Base-by-base conservation (phyloP, 2,113 vertebrate species). In the Sarotherodon lohbergeri region DNA sequence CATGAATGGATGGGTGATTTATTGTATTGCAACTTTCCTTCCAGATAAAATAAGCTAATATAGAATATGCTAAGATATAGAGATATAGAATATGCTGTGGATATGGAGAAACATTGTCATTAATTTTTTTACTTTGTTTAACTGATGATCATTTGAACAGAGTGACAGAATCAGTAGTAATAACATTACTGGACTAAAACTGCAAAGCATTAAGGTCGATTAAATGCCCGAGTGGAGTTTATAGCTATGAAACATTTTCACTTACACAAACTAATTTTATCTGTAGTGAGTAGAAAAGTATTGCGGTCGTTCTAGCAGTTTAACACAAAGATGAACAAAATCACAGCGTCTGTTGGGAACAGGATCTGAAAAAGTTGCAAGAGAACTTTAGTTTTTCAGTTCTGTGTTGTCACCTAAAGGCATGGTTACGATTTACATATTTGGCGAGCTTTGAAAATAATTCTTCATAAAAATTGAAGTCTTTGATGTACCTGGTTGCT, bases 401-500 rank as follows among this genome's bases (percentile, higher is more conserved):
- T 84, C 34, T 80, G 11, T 39, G 24, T 80, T 83, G 39, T 73
- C 29, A 56, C 91, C 86, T 36, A 73, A 71, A 93, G 91, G 43
- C 87, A 63, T 36, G 39, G 73, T 85, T 84, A 10, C 2, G 7
- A 86, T 92, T 91, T 88, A 80, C 91, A 93, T 83, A 82, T 91
- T 90, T 54, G 46, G 48, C 59, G 27, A 85, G 61, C 14, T 73
- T 55, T 73, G 82, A 55, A 57, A 89, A 36, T 78, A 80, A 68
- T 36, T 88, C 55, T 87, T 84, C 73, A 89, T 89, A 73, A 79
- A 56, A 88, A 43, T 24, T 2, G 4, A 24, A 54, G 50, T 52
- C 93, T 95, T 95, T 95, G 80, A 93, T 88, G 89, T 90, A 41
- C 61, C 94, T 94, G 85, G 91, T 94, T 95, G 88, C 93, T 63